Evolutionary conservation across 2,888 invertebrate species (phyloP).

Genomic region (Ophonus ardosiacus): DNA sequence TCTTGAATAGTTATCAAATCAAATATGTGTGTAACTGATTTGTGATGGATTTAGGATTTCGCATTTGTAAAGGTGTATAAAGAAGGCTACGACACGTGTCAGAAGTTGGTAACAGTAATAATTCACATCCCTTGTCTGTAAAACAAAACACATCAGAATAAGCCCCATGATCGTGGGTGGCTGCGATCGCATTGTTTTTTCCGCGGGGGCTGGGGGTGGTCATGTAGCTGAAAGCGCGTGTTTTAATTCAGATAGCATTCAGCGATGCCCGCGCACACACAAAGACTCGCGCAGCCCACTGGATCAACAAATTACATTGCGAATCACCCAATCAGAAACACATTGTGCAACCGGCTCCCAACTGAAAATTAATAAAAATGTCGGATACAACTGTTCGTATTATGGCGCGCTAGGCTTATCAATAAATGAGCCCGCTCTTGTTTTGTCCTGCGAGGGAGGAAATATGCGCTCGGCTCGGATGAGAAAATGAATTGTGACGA

Average conservation of each 20-base stretch:
- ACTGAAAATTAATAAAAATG: constrained; percentile 64
- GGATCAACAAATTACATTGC: constrained; percentile 76
- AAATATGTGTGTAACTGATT: not conserved
- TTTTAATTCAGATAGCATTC: constrained; percentile 74
- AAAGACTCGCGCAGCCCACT: constrained; percentile 63
- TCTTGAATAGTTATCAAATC: not conserved
- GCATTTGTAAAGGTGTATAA: not conserved
- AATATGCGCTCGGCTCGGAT: not conserved
- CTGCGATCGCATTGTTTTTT: constrained; percentile 38
- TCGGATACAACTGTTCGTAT: constrained; percentile 63
- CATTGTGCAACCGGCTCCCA: constrained; percentile 71
- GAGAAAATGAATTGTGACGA: constrained; percentile 50
- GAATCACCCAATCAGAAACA: constrained; percentile 76
- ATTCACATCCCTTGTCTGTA: constrained; percentile 6
- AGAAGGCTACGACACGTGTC: not conserved
- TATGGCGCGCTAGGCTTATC: constrained; percentile 56
- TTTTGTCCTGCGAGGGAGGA: constrained; percentile 31
- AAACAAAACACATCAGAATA: constrained; percentile 37
- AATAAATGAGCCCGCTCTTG: constrained; percentile 57
- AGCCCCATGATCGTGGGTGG: constrained; percentile 9
- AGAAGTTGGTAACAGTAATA: constrained; percentile 2
- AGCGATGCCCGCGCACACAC: constrained; percentile 72
- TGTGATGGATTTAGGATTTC: not conserved
- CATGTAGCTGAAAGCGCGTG: constrained; percentile 69
- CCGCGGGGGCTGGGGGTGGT: constrained; percentile 61